Evolutionary conservation across 2,888 invertebrate genomes (phyloP).

Genomic region (Lepidocyrtoides sp.): DNA sequence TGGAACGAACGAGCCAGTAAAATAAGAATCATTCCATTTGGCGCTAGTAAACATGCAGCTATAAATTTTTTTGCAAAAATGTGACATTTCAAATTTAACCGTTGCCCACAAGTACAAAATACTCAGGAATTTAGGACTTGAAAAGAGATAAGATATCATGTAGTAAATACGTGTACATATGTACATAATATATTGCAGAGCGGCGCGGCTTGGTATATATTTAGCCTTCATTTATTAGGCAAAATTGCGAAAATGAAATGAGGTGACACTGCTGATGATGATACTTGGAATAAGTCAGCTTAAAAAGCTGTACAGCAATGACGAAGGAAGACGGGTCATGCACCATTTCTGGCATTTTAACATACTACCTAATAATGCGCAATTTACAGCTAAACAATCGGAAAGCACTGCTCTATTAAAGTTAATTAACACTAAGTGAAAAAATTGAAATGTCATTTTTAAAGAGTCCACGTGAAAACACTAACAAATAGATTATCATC

Average conservation of each 20-base stretch:
- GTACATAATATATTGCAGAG: background rate
- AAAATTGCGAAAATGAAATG: background rate
- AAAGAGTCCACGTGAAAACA: background rate
- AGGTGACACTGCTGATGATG: background rate
- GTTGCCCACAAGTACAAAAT: background rate
- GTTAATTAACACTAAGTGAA: background rate
- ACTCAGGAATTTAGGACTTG: background rate
- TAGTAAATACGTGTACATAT: too few relatives aligned
- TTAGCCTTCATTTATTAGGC: background rate
- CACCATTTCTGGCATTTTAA: slow-evolving; percentile 57
- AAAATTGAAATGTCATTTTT: background rate
- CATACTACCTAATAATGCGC: background rate
- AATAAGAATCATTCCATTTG: slow-evolving; percentile 37
- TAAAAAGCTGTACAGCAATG: background rate
- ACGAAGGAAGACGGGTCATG: background rate
- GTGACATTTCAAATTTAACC: slow-evolving; percentile 51
- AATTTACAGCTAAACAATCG: background rate
- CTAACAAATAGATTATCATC: background rate
- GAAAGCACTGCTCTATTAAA: background rate
- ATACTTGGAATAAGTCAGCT: background rate
- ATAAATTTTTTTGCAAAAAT: slow-evolving; percentile 36
- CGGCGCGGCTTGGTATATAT: background rate
- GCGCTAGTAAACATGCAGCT: slow-evolving; percentile 14
- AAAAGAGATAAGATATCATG: background rate
- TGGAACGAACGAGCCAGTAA: background rate